Conservation (phyloP, 2,113 vertebrate genomes). For the Muntiacus muntjak region DNA sequence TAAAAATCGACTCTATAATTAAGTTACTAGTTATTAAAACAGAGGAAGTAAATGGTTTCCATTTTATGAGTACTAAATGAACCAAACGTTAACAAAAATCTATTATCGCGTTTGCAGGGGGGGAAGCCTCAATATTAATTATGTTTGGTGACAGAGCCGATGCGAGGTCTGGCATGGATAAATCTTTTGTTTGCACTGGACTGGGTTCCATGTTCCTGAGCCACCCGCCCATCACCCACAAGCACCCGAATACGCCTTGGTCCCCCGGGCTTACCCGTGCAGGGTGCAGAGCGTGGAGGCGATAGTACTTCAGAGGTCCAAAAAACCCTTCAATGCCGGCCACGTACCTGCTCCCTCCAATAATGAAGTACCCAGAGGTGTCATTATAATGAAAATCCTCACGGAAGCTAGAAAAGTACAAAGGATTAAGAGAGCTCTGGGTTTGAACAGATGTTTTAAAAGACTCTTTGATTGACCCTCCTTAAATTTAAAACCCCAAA, state of each 20-base stretch:
- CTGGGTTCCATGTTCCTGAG: neutral
- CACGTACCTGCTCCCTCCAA: constrained; percentile 88
- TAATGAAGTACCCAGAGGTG: constrained; percentile 90
- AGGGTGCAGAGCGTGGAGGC: constrained; percentile 80
- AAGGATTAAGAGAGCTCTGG: neutral
- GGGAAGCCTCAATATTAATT: neutral
- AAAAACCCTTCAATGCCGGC: constrained; percentile 87
- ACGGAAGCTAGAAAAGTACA: constrained; percentile 83
- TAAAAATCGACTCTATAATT: constrained; percentile 75
- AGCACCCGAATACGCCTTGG: neutral
- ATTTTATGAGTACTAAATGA: constrained; percentile 72
- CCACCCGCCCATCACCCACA: neutral
- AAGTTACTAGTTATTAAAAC: constrained; percentile 75
- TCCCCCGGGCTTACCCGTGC: constrained; percentile 73
- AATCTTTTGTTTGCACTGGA: constrained; percentile 12
- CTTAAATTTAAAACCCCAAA: neutral
- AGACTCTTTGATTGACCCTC: neutral
- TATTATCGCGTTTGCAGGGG: constrained; percentile 1
- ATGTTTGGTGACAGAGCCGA: constrained; percentile 9
- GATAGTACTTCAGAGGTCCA: constrained; percentile 90
- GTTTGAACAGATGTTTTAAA: neutral
- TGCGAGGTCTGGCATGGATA: neutral
- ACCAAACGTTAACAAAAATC: constrained; percentile 64
- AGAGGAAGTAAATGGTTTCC: constrained; percentile 71
- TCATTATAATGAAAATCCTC: constrained; percentile 87